Conservation (phyloP, 2,888 invertebrate species). For the Pachycephus smyrnensis region DNA sequence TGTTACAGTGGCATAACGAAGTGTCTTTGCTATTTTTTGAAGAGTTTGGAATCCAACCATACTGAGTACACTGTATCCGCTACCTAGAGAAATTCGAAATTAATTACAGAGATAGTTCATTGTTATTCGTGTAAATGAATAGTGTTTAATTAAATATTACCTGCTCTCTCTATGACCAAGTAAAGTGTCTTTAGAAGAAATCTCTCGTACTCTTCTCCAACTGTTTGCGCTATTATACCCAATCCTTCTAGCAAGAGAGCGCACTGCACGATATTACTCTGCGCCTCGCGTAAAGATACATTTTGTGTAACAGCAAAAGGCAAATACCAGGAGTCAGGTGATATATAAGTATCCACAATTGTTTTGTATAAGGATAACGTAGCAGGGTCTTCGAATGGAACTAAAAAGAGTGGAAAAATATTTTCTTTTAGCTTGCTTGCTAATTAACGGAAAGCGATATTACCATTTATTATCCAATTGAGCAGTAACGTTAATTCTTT, state of each 20-base stretch:
- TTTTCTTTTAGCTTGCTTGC: not conserved
- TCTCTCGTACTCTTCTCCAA: conserved; percentile 70
- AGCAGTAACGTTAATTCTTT: conserved; percentile 75
- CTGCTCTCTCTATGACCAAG: conserved; percentile 78
- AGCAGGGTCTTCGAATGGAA: conserved; percentile 35
- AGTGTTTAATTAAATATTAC: conserved; percentile 60
- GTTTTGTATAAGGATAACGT: conserved; percentile 45
- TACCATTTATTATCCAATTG: conserved; percentile 71
- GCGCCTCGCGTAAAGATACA: conserved; percentile 65
- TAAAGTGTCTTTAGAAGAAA: conserved; percentile 77
- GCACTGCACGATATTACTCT: conserved; percentile 75
- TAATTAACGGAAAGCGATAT: conserved; percentile 17
- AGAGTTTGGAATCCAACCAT: conserved; percentile 73
- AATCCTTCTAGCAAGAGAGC: conserved; percentile 80
- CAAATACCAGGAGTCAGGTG: conserved; percentile 54
- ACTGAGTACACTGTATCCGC: conserved; percentile 74
- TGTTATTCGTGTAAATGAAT: not conserved
- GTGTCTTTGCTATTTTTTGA: conserved; percentile 71
- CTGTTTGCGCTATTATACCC: conserved; percentile 72
- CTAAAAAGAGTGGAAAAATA: conserved; percentile 24
- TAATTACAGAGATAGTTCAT: not conserved
- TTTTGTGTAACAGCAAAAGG: conserved; percentile 48
- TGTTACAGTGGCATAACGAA: conserved; percentile 70
- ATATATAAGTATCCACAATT: conserved; percentile 53
- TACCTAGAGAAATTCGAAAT: conserved; percentile 68